Base-by-base conservation (phyloP, 2,113 vertebrate genomes). In the Macaca nemestrina region DNA sequence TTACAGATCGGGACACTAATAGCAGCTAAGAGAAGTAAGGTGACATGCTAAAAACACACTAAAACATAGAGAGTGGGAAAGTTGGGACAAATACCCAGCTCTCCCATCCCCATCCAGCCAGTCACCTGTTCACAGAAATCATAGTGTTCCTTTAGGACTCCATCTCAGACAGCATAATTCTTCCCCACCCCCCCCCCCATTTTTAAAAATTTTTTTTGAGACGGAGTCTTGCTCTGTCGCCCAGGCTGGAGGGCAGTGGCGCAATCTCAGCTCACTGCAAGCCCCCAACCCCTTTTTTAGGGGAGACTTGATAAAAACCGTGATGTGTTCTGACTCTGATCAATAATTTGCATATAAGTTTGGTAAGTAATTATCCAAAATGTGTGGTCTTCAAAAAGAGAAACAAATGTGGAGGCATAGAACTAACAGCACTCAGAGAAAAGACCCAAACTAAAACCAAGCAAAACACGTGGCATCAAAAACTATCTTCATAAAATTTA, bases 321-420 rank as follows among this genome's bases (percentile, higher is more conserved):
- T 78, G 25, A 52, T 48, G 2, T 2, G 11, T 78, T 88, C 27
- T 72, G 68, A 18, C 32, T 88, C 55, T 90, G 32, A 93, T 88
- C 23, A 92, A 85, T 79, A 92, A 83, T 40, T 87, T 35, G 3
- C 55, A 83, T 4, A 1, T 70, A 83, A 64, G 23, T 83, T 92
- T 93, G 43, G 13, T 84, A 67, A 93, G 11, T 52, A 84, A 93
- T 88, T 73, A 93, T 93, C 40, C 27, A 90, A 90, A 97, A 88
- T 70, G 35, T 57, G 76, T 94, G 10, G 9, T 68, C 40, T 57
- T 52, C 45, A 52, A n/a, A 83, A 95, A 87, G 80, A 90, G 25
- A 70, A 90, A 90, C 23, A 83, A 90, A 95, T 3, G 32, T 45
- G 4, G 48, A 87, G 30, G 87, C 30, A 79, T 25, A 38, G 64